Percentiles rank a stretch among this genome's conserved stretches.
phyloP scores from a whole-genome alignment of 2,797 vertebrate genomes.

The Acropternis orthonyx region DNA sequence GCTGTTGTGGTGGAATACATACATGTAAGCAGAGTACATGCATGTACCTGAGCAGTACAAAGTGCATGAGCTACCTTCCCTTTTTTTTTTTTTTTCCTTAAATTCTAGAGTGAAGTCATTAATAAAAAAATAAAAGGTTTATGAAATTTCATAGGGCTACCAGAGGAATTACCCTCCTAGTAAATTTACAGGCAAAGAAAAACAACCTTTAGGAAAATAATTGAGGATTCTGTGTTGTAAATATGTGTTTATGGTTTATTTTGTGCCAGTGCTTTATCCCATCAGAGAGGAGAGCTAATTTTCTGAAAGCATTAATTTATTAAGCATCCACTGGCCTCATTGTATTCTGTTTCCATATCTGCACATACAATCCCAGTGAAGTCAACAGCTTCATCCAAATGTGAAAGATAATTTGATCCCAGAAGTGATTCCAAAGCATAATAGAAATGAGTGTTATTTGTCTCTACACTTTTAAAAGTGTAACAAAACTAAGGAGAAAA shows the following conservation, averaged over 20 bases:
- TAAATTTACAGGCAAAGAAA: neutral
- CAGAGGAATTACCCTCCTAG: neutral
- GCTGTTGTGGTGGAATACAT: neutral
- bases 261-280: neutral
- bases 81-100: neutral
- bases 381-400: neutral
- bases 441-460: neutral
- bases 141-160: neutral
- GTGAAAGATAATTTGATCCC: constrained; percentile 10
- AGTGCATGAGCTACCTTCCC: neutral
- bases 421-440: neutral
- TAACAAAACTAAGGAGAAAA: neutral
- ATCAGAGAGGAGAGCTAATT: neutral
- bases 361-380: neutral
- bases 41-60: neutral
- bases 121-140: neutral
- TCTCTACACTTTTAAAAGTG: neutral
- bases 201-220: neutral
- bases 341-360: neutral
- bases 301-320: neutral
- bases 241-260: neutral
- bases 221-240: neutral
- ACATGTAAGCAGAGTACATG: neutral
- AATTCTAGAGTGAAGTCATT: neutral
- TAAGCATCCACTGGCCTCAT: neutral